phyloP scores from a whole-genome alignment of 2,888 invertebrate genomes.

The Phania funesta region DNA sequence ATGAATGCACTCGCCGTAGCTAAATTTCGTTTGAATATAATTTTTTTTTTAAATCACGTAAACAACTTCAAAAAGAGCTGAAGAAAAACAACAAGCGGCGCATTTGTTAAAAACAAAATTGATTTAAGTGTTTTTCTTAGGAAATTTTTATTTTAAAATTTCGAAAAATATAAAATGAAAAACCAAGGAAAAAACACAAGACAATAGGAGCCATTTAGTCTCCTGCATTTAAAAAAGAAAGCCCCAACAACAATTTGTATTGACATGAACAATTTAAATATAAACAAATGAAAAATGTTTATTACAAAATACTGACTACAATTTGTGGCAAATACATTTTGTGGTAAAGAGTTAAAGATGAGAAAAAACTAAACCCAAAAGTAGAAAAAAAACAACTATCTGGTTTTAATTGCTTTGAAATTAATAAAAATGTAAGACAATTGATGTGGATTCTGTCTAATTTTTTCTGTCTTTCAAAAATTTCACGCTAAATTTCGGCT shows the following conservation, averaged over 20 bases:
- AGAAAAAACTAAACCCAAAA: background rate
- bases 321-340: slow-evolving; percentile 23
- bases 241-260: slow-evolving; percentile 25
- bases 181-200: slow-evolving; percentile 5
- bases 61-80: background rate
- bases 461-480: slow-evolving; percentile 6
- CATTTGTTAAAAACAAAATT: slow-evolving; percentile 49
- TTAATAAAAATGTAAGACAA: slow-evolving; percentile 28
- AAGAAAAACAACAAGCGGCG: slow-evolving; percentile 24
- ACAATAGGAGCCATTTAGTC: slow-evolving; percentile 56
- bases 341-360: slow-evolving; percentile 30
- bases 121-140: slow-evolving; percentile 62
- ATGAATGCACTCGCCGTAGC: background rate
- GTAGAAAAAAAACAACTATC: background rate
- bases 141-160: slow-evolving; percentile 46
- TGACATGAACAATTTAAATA: slow-evolving; percentile 25
- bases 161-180: slow-evolving; percentile 20
- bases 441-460: slow-evolving; percentile 45
- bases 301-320: slow-evolving; percentile 23
- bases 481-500: slow-evolving; percentile 53
- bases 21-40: background rate
- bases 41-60: slow-evolving; percentile 62
- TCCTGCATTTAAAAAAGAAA: slow-evolving; percentile 22
- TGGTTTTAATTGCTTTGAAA: slow-evolving; percentile 57
- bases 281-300: slow-evolving; percentile 39